phyloP scores from a whole-genome alignment of 2,113 vertebrate species.

The Vireo altiloquus region DNA sequence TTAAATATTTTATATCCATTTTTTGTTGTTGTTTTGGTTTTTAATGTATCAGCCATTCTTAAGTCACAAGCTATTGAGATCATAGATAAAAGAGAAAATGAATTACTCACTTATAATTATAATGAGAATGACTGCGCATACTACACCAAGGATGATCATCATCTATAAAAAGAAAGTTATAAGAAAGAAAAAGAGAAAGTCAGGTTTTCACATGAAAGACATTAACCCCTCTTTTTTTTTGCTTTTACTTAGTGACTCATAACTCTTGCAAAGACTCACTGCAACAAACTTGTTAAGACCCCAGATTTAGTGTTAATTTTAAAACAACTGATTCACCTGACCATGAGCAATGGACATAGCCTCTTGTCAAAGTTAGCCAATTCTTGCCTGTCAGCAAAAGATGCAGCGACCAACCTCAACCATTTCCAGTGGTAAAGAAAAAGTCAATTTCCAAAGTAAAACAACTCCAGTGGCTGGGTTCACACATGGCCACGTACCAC shows the following conservation, averaged over 20 bases:
- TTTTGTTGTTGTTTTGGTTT: not conserved
- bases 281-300: not conserved
- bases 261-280: not conserved
- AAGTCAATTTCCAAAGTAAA: not conserved
- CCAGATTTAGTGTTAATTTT: not conserved
- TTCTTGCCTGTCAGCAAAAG: not conserved
- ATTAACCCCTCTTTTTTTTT: not conserved
- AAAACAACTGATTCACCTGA: not conserved
- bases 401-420: not conserved
- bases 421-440: not conserved
- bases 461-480: not conserved
- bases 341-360: not conserved
- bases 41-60: not conserved
- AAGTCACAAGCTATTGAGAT: not conserved
- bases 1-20: not conserved
- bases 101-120: constrained; percentile 75
- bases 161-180: constrained; percentile 61
- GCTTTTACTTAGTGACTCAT: not conserved
- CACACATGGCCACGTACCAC: not conserved
- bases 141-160: constrained; percentile 74
- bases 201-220: not conserved
- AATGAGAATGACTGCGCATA: constrained; percentile 72
- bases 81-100: not conserved
- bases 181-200: constrained; percentile 9
- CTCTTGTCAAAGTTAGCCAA: not conserved